Evolutionary conservation across 92 coral and sea anemone species (phyloP).

Genomic region (Zoanthus gigantus): DNA sequence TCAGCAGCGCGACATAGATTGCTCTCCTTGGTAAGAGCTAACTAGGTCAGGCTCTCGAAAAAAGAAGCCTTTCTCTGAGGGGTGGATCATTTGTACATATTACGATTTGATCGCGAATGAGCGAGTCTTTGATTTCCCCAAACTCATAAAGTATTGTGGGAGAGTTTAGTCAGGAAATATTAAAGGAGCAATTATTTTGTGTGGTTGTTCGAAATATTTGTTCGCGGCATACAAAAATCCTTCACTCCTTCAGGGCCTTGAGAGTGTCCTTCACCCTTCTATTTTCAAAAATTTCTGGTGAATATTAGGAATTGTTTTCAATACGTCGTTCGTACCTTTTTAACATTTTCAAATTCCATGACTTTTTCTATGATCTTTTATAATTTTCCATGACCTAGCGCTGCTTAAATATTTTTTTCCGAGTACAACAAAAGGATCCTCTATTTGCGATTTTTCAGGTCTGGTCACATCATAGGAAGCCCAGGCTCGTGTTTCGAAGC

Average conservation of each 20-base stretch:
- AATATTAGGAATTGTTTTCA: slow-evolving; percentile 24
- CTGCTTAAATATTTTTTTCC: no score
- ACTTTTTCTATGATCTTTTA: no score
- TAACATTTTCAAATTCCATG: no score
- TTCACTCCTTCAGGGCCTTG: slow-evolving; percentile 9
- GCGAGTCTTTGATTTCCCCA: slow-evolving; percentile 57
- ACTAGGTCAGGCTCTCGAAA: slow-evolving; percentile 47
- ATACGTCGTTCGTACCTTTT: no score
- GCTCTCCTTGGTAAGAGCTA: slow-evolving; percentile 40
- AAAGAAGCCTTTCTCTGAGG: slow-evolving; percentile 58
- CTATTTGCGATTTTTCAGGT: no score
- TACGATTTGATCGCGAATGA: slow-evolving; percentile 61
- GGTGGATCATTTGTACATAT: slow-evolving; percentile 50
- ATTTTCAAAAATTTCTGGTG: not conserved
- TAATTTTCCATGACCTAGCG: no score
- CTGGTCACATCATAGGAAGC: no score
- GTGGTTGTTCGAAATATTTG: slow-evolving; percentile 39
- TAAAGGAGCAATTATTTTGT: slow-evolving; percentile 44
- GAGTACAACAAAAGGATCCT: no score
- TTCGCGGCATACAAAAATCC: not conserved
- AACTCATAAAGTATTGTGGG: slow-evolving; percentile 55
- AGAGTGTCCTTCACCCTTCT: slow-evolving; percentile 10
- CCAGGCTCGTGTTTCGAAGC: no score
- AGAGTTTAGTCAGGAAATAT: slow-evolving; percentile 55
- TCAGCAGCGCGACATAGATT: slow-evolving; percentile 53